Base-by-base conservation (phyloP, 2,797 vertebrate species). In the Adrianichthys oophorus region DNA sequence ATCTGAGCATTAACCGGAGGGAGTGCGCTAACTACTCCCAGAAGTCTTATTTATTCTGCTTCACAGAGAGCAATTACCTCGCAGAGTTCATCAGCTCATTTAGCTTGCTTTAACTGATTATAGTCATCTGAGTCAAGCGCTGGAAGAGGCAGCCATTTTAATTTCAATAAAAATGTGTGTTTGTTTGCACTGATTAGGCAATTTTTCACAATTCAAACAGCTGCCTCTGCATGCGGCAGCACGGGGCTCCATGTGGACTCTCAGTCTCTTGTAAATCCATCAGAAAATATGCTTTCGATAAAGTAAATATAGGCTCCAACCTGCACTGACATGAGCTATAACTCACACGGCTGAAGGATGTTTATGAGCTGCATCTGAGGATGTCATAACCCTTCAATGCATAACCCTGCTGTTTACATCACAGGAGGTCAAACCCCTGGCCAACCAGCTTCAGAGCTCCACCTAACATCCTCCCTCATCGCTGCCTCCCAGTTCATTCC, bases 31-130 rank as follows among this genome's bases (percentile, higher is more conserved):
- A 83, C 72, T 66, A 69, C 73, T 85, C 80, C 82, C 78, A 66
- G 66, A 77, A 74, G 83, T 70, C 78, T 80, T 83, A 71, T 86
- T 85, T 68, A 69, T 45, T 61, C 65, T 52, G 68, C 77, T 82
- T 74, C 69, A 54, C 71, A 65, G 48, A 72, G 60, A 81, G 76
- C 76, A 82, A 84, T 83, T 84, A 85, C 66, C 61, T 67, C 15
- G 7, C 53, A 47, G 74, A 70, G 63, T 80, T 83, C 79, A 82
- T 86, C 78, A 60, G 64, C 63, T 80, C 62, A 13, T 82, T 75
- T 80, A 59, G 73, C 52, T 75, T 70, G 68, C 69, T 76, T 75
- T 70, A 74, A 70, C 61, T 71, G 70, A 78, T 75, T 80, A 63
- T 75, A 87, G 64, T 65, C 59, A 58, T 71, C 72, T 51, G 61